These are phyloP conservation scores for Amazona guildingii DNA, from an alignment of 2,113 vertebrate genomes.

Conservation along the genomic window DNA sequence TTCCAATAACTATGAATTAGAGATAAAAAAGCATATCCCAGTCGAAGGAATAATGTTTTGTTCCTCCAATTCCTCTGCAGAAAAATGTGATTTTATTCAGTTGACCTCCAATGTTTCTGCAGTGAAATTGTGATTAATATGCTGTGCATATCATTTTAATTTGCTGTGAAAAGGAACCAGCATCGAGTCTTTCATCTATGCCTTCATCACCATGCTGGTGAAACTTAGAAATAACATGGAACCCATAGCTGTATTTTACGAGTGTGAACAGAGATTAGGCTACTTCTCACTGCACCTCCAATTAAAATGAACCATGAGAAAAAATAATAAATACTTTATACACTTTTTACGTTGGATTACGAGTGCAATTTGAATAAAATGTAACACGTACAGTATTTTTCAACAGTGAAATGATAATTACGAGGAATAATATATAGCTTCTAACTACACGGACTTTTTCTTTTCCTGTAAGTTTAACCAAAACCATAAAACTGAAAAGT, in stretches of 20 bases:
- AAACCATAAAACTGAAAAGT: constrained; percentile 1
- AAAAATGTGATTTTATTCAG: constrained; percentile 9
- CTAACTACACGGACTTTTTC: not conserved
- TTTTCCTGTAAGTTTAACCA: not conserved
- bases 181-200: not conserved
- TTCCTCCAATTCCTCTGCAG: constrained; percentile 1
- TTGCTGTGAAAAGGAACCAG: not conserved
- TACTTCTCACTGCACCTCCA: not conserved
- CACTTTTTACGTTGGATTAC: not conserved
- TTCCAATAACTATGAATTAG: constrained; percentile 20
- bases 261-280: not conserved
- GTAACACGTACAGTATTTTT: not conserved
- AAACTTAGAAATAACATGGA: not conserved
- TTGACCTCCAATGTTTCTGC: constrained; percentile 7
- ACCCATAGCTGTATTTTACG: not conserved
- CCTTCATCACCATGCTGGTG: not conserved
- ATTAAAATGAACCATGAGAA: not conserved
- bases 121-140: not conserved
- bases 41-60: constrained; percentile 28
- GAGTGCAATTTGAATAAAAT: constrained; percentile 33
- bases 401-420: not conserved
- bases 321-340: constrained; percentile 23
- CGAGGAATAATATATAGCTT: not conserved
- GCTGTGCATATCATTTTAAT: not conserved
- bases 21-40: not conserved